These are phyloP conservation scores for Puntigrus tetrazona DNA, from an alignment of 2,113 vertebrate species.

Conservation along the genomic window DNA sequence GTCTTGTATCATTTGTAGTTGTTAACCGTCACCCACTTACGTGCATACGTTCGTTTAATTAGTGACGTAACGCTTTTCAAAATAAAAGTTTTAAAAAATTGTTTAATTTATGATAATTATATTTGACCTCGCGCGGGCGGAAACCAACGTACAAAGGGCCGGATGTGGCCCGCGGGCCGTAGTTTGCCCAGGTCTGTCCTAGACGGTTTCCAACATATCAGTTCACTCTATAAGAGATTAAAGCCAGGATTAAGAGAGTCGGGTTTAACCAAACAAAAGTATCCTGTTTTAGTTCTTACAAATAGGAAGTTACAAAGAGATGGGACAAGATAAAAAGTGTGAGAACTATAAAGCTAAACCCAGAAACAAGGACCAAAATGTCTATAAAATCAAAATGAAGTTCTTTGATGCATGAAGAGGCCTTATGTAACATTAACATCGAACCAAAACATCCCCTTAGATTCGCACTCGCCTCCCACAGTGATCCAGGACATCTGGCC, in stretches of 20 bases:
- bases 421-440: conserved; percentile 42
- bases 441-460: conserved; percentile 8
- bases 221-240: not conserved
- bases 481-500: conserved; percentile 28
- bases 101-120: no score
- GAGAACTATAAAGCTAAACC: not conserved
- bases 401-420: not conserved
- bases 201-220: not conserved
- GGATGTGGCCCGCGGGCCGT: no score
- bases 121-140: no score
- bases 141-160: no score
- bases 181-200: no score
- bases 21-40: no score
- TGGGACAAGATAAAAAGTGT: not conserved
- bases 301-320: not conserved
- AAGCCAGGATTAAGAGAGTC: not conserved
- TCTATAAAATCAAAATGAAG: not conserved
- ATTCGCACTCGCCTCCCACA: not conserved
- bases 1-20: no score
- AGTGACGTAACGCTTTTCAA: no score
- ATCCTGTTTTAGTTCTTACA: not conserved
- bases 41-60: no score
- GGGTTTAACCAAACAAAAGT: not conserved
- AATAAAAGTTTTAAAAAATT: no score
- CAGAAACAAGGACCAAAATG: not conserved